A percentile compares a stretch with the other conserved stretches of the same genome.
These are phyloP conservation scores for Ochropleura leucogaster DNA, from an alignment of 2,888 invertebrate species.

Conservation along the genomic window DNA sequence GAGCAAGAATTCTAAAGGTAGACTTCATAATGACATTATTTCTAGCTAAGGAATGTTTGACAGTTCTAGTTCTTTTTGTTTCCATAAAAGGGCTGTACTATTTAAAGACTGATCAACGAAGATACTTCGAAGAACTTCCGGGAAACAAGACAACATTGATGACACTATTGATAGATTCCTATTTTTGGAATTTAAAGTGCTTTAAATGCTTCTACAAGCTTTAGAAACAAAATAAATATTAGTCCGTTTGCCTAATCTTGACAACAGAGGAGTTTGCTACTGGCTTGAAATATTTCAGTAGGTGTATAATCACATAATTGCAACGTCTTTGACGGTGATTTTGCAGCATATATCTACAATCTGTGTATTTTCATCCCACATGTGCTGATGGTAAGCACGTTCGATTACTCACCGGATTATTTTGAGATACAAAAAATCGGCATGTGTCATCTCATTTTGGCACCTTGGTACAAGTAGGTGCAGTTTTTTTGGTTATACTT, in stretches of 20 bases:
- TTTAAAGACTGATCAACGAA: constrained; percentile 9
- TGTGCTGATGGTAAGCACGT: constrained; percentile 42
- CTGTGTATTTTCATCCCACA: constrained; percentile 46
- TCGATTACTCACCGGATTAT: constrained; percentile 66
- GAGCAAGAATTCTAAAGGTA: not conserved
- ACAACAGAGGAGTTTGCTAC: constrained; percentile 24
- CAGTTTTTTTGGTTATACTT: constrained; percentile 45
- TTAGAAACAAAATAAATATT: not conserved
- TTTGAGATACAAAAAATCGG: constrained; percentile 64
- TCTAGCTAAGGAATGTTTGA: not conserved
- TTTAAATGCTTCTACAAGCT: constrained; percentile 17
- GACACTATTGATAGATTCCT: constrained; percentile 37
- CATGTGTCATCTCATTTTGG: constrained; percentile 59
- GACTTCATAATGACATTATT: not conserved
- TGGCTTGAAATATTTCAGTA: constrained; percentile 5
- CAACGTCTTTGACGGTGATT: constrained; percentile 28
- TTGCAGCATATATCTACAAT: constrained; percentile 10
- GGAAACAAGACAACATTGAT: constrained; percentile 29
- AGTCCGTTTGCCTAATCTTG: not conserved
- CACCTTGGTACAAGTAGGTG: constrained; percentile 40
- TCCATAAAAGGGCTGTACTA: constrained; percentile 7
- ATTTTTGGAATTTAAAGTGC: constrained; percentile 25
- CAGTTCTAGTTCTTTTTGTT: constrained; percentile 1
- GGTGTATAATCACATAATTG: constrained; percentile 41
- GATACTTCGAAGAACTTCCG: constrained; percentile 22